Conservation (phyloP, 2,797 vertebrate genomes). For the Sebastes minor region DNA sequence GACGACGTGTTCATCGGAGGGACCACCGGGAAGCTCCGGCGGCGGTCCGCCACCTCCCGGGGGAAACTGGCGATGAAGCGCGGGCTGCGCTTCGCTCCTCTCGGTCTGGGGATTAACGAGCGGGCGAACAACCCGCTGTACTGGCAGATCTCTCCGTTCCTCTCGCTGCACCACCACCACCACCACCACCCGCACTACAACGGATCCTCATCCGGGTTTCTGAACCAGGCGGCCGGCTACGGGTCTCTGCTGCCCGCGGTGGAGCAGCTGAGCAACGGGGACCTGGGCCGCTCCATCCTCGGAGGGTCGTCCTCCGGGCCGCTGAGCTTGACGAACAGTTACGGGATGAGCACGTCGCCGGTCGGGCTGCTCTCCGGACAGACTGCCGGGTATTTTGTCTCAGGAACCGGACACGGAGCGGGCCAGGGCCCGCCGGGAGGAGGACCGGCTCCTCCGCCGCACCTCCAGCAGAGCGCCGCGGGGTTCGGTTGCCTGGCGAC, state of each 20-base stretch:
- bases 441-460: conserved; percentile 49
- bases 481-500: conserved; percentile 60
- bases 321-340: conserved; percentile 76
- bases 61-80: conserved; percentile 84
- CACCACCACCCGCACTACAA: conserved; percentile 80
- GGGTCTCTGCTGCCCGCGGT: conserved; percentile 78
- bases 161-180: conserved; percentile 80
- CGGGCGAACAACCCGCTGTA: conserved; percentile 79
- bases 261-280: conserved; percentile 79
- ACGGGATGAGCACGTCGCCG: conserved; percentile 79
- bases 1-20: conserved; percentile 87
- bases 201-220: conserved; percentile 75
- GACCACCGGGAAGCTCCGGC: conserved; percentile 84
- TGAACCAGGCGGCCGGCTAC: conserved; percentile 78
- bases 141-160: conserved; percentile 85
- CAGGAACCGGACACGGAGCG: conserved; percentile 72
- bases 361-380: conserved; percentile 82
- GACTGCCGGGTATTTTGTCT: conserved; percentile 77
- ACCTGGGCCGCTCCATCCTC: conserved; percentile 78
- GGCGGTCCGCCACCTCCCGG: conserved; percentile 83
- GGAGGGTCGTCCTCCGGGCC: conserved; percentile 63
- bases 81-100: conserved; percentile 82
- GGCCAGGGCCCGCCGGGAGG: conserved; percentile 54
- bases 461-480: conserved; percentile 69
- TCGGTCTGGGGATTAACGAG: conserved; percentile 80